phyloP scores from a whole-genome alignment of 2,888 invertebrate species.

The Coronaproctus castanopsis region DNA sequence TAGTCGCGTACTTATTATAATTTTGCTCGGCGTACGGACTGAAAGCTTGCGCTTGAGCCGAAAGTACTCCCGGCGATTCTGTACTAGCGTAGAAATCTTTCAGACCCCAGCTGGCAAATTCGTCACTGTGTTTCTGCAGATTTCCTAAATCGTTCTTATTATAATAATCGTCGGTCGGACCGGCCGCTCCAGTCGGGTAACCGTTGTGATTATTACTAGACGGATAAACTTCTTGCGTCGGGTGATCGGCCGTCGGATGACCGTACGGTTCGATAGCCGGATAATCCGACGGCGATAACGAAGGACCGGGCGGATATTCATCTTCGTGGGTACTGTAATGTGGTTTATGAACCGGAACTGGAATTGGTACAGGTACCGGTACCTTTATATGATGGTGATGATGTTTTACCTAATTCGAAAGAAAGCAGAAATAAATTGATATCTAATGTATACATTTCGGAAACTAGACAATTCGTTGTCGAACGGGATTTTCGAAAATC shows the following conservation, averaged over 20 bases:
- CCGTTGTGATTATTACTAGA: neutral
- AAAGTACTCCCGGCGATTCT: conserved; percentile 13
- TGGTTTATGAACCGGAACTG: conserved; percentile 20
- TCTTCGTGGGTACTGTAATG: conserved; percentile 19
- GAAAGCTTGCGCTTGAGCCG: conserved; percentile 14
- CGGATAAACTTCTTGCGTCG: conserved; percentile 10
- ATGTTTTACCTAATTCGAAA: conserved; percentile 40
- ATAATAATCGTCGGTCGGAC: conserved; percentile 17
- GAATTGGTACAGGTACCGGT: conserved; percentile 28
- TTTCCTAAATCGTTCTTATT: conserved; percentile 18
- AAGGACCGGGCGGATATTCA: conserved; percentile 9
- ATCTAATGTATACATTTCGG: too few relatives aligned
- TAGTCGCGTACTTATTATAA: neutral
- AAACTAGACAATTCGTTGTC: too few relatives aligned
- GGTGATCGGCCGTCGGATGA: conserved; percentile 13
- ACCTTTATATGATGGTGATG: conserved; percentile 41
- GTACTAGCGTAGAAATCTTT: conserved; percentile 16
- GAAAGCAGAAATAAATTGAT: conserved; percentile 5
- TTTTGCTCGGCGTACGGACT: conserved; percentile 13
- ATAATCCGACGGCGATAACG: neutral
- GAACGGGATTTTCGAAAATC: too few relatives aligned
- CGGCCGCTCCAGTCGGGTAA: neutral
- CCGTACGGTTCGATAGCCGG: conserved; percentile 8
- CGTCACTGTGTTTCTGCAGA: conserved; percentile 17
- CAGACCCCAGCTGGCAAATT: conserved; percentile 22